Evolutionary conservation across 2,888 invertebrate genomes (phyloP).

Genomic region (Acholoe squamosa): DNA sequence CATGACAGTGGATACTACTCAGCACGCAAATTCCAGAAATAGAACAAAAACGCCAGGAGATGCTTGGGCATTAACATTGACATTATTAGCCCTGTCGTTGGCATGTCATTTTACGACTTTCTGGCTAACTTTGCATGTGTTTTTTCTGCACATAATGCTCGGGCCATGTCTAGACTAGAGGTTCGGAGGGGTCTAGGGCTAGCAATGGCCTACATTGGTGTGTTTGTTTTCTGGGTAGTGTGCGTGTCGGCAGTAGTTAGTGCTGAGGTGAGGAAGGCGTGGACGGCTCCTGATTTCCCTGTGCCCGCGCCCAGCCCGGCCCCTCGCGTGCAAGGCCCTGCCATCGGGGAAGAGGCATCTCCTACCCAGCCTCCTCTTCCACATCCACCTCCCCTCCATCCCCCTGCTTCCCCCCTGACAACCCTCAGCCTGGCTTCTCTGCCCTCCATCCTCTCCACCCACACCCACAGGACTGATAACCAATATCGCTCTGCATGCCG

Average conservation of each 20-base stretch:
- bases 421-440: not conserved
- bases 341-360: not conserved
- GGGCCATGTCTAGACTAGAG: slow-evolving; percentile 18
- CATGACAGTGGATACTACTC: no score
- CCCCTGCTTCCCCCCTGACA: not conserved
- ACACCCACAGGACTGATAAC: slow-evolving; percentile 21
- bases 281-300: slow-evolving; percentile 51
- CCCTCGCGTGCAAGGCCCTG: slow-evolving; percentile 41
- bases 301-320: slow-evolving; percentile 11
- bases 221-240: slow-evolving; percentile 53
- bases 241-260: slow-evolving; percentile 59
- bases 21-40: no score
- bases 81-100: no score
- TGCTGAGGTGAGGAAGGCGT: slow-evolving; percentile 12
- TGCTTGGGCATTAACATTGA: no score
- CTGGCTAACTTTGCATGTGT: no score
- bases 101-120: no score
- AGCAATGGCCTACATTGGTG: slow-evolving; percentile 58
- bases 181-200: not conserved
- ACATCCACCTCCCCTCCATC: not conserved
- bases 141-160: not conserved
- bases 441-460: not conserved
- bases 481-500: slow-evolving; percentile 41
- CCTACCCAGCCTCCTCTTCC: not conserved
- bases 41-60: no score